Evolutionary conservation across 1,140 invertebrate genomes (phyloP).

Genomic region (Euborellia annulipes): DNA sequence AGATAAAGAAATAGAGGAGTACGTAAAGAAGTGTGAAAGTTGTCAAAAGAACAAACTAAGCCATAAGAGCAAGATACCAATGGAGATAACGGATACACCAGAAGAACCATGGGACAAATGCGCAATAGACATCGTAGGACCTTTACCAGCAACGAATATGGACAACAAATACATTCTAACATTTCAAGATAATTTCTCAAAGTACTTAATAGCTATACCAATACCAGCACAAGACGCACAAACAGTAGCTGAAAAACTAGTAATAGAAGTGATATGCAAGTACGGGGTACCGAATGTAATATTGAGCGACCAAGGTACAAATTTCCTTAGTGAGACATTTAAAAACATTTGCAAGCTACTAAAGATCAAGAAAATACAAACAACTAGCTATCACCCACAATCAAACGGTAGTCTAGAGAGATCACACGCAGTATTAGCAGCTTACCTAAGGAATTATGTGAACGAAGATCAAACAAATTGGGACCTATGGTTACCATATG

Average conservation of each 20-base stretch:
- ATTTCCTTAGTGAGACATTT: slow-evolving; percentile 21
- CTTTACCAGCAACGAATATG: no score
- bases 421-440: slow-evolving; percentile 25
- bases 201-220: slow-evolving; percentile 5
- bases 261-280: slow-evolving; percentile 1
- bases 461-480: slow-evolving; percentile 24
- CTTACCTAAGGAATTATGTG: slow-evolving; percentile 26
- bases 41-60: no score
- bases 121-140: no score
- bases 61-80: no score
- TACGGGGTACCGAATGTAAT: slow-evolving; percentile 20
- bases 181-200: no score
- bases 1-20: no score
- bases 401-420: slow-evolving; percentile 24
- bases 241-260: not conserved
- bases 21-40: no score
- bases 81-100: no score
- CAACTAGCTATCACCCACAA: slow-evolving; percentile 27
- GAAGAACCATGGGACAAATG: no score
- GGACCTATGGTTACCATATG: slow-evolving; percentile 27
- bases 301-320: slow-evolving; percentile 22
- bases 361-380: slow-evolving; percentile 20
- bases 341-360: slow-evolving; percentile 23
- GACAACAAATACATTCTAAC: no score
- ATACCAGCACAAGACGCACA: not conserved